Evolutionary conservation across 1,140 invertebrate species (phyloP), one percentile per base, ranked within the genome.

Genomic region (Bombus cullumanus): DNA sequence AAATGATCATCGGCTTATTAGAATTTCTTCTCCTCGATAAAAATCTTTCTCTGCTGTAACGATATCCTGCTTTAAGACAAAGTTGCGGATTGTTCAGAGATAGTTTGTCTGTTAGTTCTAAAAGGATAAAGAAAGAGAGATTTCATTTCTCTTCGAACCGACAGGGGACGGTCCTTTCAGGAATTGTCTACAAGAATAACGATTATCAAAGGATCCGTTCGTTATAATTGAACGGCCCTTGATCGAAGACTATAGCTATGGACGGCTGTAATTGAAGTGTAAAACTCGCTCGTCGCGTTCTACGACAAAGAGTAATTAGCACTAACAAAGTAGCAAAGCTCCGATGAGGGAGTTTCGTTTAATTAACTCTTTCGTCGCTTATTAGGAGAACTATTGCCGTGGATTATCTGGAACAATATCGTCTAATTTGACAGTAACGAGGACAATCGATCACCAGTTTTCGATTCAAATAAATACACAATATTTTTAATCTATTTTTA

Each of bases 151-250:
- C 8, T 71, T 41, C 1, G 22, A 41, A n/a, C 22, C 9, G 10
- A 53, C 18, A 8, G 10, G 22, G 6, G 18, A 39, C 22, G 28
- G 28, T 28, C 31, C 71, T 41, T 39, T 62, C 18, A 31, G 59
- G 73, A 76, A 83, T 76, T 53, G 28, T 39, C 37, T 76, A 41
- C 41, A 18, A 12, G 57, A 47, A 34, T 82, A 39, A 13, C 31
- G 59, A 73, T 76, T 73, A 59, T 76, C 81, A 83, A 83, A 83
- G 59, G 81, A 8, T 25, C 59, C 13, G 81, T 83, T 83, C 81
- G 75, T 83, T 83, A 83, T 83, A 83, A 83, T 76, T 83, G 59
- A 66, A 83, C 81, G 81, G 41, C 76, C 81, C 28, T 12, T 83
- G 81, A 83, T 83, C 81, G 81, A 66, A 83, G 57, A 76, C 81